Percentiles rank a stretch among this genome's conserved stretches.
Conservation (phyloP, 2,888 invertebrate species). For the Netelia virgata region DNA sequence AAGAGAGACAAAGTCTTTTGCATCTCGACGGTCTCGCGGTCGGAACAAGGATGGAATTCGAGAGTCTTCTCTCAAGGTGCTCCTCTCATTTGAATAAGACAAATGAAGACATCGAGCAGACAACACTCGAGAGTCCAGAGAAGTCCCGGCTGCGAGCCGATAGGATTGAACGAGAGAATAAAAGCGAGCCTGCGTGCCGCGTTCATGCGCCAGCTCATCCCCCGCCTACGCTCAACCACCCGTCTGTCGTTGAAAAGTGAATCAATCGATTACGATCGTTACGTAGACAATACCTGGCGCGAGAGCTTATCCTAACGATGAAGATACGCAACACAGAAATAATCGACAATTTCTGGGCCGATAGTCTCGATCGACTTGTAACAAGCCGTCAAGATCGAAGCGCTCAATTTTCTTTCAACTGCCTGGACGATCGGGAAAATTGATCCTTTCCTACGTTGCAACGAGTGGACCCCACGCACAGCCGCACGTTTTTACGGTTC, state of each 20-base stretch:
- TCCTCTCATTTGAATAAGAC: constrained; percentile 79
- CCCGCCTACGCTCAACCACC: constrained; percentile 68
- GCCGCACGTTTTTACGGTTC: constrained; percentile 15
- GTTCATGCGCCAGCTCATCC: constrained; percentile 47
- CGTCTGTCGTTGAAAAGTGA: constrained; percentile 73
- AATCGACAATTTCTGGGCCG: constrained; percentile 53
- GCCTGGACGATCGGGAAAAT: constrained; percentile 49
- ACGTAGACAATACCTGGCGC: constrained; percentile 78
- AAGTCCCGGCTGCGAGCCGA: constrained; percentile 49
- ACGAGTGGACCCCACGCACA: constrained; percentile 49
- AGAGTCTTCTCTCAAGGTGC: constrained; percentile 54
- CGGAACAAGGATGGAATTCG: constrained; percentile 21
- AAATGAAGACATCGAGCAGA: constrained; percentile 79
- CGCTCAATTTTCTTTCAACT: constrained; percentile 27
- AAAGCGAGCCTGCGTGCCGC: constrained; percentile 42
- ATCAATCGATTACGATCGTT: constrained; percentile 81
- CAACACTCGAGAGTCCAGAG: constrained; percentile 68
- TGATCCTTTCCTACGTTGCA: constrained; percentile 47
- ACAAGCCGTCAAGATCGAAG: constrained; percentile 26
- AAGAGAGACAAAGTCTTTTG: neutral
- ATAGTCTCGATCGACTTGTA: constrained; percentile 1
- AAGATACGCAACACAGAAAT: constrained; percentile 72
- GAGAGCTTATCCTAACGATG: constrained; percentile 77
- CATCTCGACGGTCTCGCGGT: neutral
- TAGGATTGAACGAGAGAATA: constrained; percentile 60